A percentile compares a stretch with the other conserved stretches of the same genome.
phyloP scores from a whole-genome alignment of 2,797 vertebrate species.

The Phataginus tetradactyla region DNA sequence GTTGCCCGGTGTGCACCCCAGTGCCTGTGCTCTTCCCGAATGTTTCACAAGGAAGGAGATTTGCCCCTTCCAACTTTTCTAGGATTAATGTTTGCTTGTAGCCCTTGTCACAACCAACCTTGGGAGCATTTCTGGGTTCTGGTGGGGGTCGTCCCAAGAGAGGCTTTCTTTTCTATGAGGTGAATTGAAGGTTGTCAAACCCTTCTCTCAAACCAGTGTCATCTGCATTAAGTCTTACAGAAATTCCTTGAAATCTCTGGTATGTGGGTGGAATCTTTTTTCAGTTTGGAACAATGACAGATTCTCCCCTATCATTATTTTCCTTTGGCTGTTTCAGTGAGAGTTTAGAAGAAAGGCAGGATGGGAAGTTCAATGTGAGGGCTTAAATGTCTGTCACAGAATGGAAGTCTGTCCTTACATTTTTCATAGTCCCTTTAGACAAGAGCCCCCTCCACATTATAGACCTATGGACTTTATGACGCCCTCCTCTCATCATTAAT shows the following conservation, averaged over 20 bases:
- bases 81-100: not conserved
- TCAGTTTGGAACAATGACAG: conserved; percentile 43
- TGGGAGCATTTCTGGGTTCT: not conserved
- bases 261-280: conserved; percentile 16
- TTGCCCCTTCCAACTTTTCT: not conserved
- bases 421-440: not conserved
- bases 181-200: conserved; percentile 51
- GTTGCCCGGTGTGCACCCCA: not conserved
- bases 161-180: not conserved
- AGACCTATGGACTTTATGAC: not conserved
- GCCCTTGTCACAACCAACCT: not conserved
- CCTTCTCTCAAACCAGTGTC: conserved; percentile 33
- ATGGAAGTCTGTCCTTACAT: not conserved
- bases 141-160: not conserved
- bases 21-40: not conserved
- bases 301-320: conserved; percentile 39
- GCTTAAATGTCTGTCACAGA: not conserved
- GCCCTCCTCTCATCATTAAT: not conserved
- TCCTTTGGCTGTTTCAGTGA: not conserved
- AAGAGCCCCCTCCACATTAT: not conserved
- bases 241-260: conserved; percentile 53
- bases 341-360: conserved; percentile 18
- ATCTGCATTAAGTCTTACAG: not conserved
- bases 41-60: not conserved
- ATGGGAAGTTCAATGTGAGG: not conserved